Evolutionary conservation across 2,888 invertebrate species (phyloP), one percentile per base, ranked within the genome.

Genomic region (Phyto melanocephala): DNA sequence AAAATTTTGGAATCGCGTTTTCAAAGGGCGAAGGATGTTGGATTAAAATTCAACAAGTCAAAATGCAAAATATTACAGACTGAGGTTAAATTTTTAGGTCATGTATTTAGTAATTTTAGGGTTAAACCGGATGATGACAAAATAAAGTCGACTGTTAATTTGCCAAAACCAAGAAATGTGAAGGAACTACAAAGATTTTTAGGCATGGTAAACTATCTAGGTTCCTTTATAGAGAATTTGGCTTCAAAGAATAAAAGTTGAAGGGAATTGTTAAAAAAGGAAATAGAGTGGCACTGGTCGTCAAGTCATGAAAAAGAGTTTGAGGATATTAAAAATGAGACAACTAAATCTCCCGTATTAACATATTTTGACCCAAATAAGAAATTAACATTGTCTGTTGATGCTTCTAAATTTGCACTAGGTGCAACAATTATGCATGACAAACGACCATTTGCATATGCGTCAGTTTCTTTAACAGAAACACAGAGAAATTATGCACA

Each of bases 221-320:
- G 84, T 22, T 74, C 65, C 17, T 86, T 86, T 83, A 76, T 86
- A 58, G 67, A 80, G 15, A 81, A n/a, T n/a, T n/a, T n/a, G n/a
- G n/a, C n/a, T n/a, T n/a, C n/a, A n/a, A n/a, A n/a, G n/a, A n/a
- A n/a, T 78, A 67, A 20, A 85, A 11, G 20, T 13, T 24, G 1
- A 4, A 13, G 24, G 24, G 24, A 52, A 24, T 10, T 24, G n/a
- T 4, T 13, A 52, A 24, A 24, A 24, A 20, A 24, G 52, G 52
- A 24, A 52, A 24, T 13, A 11, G 4, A n/a, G 1, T 54, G 54
- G 28, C 52, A 52, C n/a, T 42, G 42, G 52, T 15, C n/a, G 28
- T 7, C 2, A 7, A n/a, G 2, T 15, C 24, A 24, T n/a, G n/a
- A 28, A 8, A 17, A 13, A 33, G 28, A 28, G 11, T 4, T 37